Evolutionary conservation across 2,797 vertebrate genomes (phyloP), one percentile per base, ranked within the genome.

Genomic region (Sebastes hopkinsi): DNA sequence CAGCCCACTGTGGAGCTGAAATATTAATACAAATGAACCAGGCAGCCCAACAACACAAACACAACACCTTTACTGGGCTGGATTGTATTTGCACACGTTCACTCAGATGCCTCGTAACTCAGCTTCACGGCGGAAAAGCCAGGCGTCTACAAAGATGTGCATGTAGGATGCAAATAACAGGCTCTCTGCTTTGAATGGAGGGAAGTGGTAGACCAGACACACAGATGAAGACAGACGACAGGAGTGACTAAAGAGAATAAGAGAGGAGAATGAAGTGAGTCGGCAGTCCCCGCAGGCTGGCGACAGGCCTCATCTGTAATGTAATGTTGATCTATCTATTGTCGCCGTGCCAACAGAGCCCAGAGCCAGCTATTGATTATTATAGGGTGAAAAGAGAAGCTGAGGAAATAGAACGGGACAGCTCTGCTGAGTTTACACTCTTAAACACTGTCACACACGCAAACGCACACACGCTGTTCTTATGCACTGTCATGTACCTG

Each of bases 391-490:
- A 89, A 89, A 93, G 83, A 85, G 87, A 73, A 81, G 84, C 86
- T 36, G 75, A 81, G 89, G 89, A 92, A 92, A 93, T 72, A 59
- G 76, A 90, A 75, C 64, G 9, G 73, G 88, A 89, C 88, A 90
- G 87, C 80, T 90, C 55, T 94, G 92, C 93, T 94, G 92, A 95
- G 87, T 91, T 88, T 80, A 91, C 89, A 88, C 69, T 81, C 81
- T 80, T 46, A 36, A 77, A 81, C 87, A 70, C 82, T 60, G 25
- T 91, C 68, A 65, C 30, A 58, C 74, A 54, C 72, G 50, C 61
- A 60, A 55, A 38, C 50, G n/a, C 22, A 67, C 58, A 73, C 22
- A 23, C 23, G 2, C 68, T 18, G 46, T n/a, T 67, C 66, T 60
- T n/a, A 52, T 65, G 73, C 32, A 32, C 84, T 75, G 82, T 82